phyloP scores from a whole-genome alignment of 2,113 vertebrate species.

The Alosa alosa region DNA sequence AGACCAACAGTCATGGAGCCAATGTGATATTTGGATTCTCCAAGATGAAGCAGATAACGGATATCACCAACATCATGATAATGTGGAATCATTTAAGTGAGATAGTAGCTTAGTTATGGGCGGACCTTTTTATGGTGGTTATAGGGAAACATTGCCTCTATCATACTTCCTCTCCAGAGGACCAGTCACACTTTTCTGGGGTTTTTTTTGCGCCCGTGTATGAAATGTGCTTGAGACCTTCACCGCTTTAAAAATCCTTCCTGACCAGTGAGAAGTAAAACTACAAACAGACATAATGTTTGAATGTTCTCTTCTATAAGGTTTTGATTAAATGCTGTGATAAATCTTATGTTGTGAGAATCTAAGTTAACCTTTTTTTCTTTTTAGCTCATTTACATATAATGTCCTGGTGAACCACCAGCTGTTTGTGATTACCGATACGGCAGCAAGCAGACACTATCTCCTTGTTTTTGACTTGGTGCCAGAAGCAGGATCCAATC shows the following conservation, averaged over 20 bases:
- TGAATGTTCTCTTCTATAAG: neutral
- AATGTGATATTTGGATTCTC: neutral
- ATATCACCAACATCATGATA: neutral
- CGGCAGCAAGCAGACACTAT: neutral
- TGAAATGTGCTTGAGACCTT: conserved; percentile 7
- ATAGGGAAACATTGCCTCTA: neutral
- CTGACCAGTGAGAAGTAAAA: neutral
- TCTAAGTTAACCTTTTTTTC: neutral
- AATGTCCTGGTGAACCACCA: neutral
- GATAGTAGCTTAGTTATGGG: neutral
- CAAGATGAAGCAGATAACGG: neutral
- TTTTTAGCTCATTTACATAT: neutral
- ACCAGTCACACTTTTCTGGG: neutral
- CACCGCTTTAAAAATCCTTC: neutral
- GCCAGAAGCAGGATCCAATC: neutral
- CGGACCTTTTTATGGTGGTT: neutral
- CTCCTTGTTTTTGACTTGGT: neutral
- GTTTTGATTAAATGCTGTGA: neutral
- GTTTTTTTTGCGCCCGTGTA: neutral
- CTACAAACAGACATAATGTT: neutral
- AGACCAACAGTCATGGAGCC: neutral
- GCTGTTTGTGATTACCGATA: neutral
- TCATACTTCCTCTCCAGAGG: neutral
- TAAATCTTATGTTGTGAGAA: neutral
- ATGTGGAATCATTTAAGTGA: neutral